Percentiles rank a stretch among this genome's conserved stretches.
Evolutionary conservation across 2,797 vertebrate species (phyloP).

Genomic region (Cuculus canorus): DNA sequence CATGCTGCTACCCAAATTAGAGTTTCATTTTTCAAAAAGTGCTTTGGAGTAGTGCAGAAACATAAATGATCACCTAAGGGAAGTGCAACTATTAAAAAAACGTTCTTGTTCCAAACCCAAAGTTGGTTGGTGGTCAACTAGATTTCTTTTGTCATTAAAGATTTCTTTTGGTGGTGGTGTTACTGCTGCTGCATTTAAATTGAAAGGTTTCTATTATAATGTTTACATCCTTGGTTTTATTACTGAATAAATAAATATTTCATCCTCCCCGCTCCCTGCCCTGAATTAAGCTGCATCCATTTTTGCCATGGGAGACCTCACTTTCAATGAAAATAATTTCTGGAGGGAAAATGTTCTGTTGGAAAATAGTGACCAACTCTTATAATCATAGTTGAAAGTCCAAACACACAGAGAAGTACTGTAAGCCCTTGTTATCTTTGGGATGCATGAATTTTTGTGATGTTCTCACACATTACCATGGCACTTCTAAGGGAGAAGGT

Average conservation of each 20-base stretch:
- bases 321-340: neutral
- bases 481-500: neutral
- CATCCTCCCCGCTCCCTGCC: too few relatives aligned
- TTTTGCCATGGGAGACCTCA: constrained; percentile 16
- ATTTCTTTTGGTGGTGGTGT: neutral
- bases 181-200: neutral
- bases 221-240: constrained; percentile 5
- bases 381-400: neutral
- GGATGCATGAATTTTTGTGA: neutral
- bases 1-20: neutral
- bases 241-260: constrained; percentile 40
- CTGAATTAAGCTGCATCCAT: neutral
- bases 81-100: constrained; percentile 8
- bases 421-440: neutral
- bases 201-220: neutral
- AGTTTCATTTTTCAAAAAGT: constrained; percentile 9
- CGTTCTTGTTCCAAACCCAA: neutral
- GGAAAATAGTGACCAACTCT: constrained; percentile 20
- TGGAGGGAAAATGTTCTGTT: neutral
- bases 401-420: neutral
- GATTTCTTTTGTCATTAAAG: neutral
- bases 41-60: neutral
- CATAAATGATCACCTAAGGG: neutral
- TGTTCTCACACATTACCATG: neutral
- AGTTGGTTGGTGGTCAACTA: constrained; percentile 25